Conservation (phyloP, 2,113 vertebrate genomes). For the Cariama cristata region DNA sequence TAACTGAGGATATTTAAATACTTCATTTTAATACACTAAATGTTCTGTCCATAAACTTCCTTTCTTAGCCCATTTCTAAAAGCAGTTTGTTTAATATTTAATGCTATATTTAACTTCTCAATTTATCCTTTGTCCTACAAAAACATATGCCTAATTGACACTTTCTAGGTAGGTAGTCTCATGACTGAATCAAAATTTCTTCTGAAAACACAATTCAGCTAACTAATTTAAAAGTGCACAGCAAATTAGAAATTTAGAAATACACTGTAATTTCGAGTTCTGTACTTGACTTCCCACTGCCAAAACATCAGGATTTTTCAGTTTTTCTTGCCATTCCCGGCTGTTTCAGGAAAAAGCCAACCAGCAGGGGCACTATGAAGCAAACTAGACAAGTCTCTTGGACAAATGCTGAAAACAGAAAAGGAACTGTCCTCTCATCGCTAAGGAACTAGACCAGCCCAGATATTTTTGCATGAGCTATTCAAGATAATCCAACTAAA, state of each 20-base stretch:
- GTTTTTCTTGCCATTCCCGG: not conserved
- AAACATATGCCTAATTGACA: not conserved
- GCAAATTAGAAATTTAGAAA: not conserved
- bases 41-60: not conserved
- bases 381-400: not conserved
- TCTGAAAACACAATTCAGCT: not conserved
- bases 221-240: not conserved
- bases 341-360: not conserved
- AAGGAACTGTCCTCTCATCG: not conserved
- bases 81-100: not conserved
- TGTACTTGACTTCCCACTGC: not conserved
- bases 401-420: not conserved
- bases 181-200: not conserved
- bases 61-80: not conserved
- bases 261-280: not conserved
- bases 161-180: not conserved
- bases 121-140: not conserved
- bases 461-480: not conserved
- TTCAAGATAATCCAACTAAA: not conserved
- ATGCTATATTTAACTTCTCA: not conserved
- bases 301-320: not conserved
- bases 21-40: not conserved
- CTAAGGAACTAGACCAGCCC: not conserved
- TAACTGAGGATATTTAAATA: not conserved
- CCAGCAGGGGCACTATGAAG: not conserved